phyloP scores from a whole-genome alignment of 2,888 invertebrate species.

The Andrena bucephala region DNA sequence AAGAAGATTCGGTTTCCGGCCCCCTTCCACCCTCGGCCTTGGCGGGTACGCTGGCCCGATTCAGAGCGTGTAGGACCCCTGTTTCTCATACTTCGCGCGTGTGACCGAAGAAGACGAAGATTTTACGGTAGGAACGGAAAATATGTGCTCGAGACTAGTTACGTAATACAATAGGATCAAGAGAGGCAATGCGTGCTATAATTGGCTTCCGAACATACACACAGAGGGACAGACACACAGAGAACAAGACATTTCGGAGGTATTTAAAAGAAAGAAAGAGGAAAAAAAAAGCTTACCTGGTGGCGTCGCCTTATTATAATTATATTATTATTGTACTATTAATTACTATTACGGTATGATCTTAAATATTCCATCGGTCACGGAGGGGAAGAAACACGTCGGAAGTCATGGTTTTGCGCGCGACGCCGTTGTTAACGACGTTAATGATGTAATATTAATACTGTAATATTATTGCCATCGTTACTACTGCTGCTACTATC shows the following conservation, averaged over 20 bases:
- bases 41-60: slow-evolving; percentile 55
- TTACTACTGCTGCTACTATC: slow-evolving; percentile 75
- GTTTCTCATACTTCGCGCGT: slow-evolving; percentile 71
- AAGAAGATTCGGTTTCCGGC: slow-evolving; percentile 17
- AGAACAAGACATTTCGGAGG: slow-evolving; percentile 44
- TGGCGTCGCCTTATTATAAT: slow-evolving; percentile 69
- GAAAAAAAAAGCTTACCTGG: slow-evolving; percentile 58
- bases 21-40: slow-evolving; percentile 8
- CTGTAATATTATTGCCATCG: slow-evolving; percentile 75
- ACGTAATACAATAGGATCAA: slow-evolving; percentile 70
- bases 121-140: slow-evolving; percentile 67
- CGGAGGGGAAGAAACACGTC: slow-evolving; percentile 43
- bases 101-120: slow-evolving; percentile 61
- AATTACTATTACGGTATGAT: slow-evolving; percentile 51
- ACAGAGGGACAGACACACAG: slow-evolving; percentile 48
- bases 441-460: slow-evolving; percentile 73
- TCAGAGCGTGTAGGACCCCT: slow-evolving; percentile 64
- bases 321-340: slow-evolving; percentile 27
- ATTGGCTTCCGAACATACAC: slow-evolving; percentile 69
- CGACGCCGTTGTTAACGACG: slow-evolving; percentile 74
- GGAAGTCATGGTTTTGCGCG: slow-evolving; percentile 70
- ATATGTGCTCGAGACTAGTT: slow-evolving; percentile 72
- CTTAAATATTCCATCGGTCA: slow-evolving; percentile 68
- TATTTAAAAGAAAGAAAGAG: slow-evolving; percentile 19
- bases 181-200: slow-evolving; percentile 68